phyloP scores from a whole-genome alignment of 2,113 vertebrate species.

The Trichomycterus rosablanca region DNA sequence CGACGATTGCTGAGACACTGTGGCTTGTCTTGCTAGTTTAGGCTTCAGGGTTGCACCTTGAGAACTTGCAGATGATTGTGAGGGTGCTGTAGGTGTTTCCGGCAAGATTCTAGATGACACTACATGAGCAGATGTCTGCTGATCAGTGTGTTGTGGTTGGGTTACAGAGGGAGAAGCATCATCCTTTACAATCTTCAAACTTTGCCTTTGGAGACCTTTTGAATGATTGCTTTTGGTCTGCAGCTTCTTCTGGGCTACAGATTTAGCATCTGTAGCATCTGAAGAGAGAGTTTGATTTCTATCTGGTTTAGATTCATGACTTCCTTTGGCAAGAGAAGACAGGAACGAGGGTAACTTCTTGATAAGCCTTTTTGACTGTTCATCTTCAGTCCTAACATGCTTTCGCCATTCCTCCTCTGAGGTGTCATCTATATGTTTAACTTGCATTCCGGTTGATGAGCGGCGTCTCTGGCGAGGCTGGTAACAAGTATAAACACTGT shows the following conservation, averaged over 20 bases:
- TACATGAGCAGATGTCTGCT: constrained; percentile 37
- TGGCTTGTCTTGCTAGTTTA: constrained; percentile 60
- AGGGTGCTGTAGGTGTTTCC: constrained; percentile 42
- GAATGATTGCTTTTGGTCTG: constrained; percentile 55
- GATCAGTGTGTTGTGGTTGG: constrained; percentile 37
- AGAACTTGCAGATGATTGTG: constrained; percentile 25
- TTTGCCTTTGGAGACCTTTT: constrained; percentile 61
- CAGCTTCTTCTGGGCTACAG: constrained; percentile 37
- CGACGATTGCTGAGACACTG: constrained; percentile 55
- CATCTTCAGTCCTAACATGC: constrained; percentile 62
- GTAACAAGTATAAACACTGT: constrained; percentile 64
- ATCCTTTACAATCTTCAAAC: constrained; percentile 63
- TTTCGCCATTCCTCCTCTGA: constrained; percentile 69
- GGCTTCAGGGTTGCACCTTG: constrained; percentile 52
- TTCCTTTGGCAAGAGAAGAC: constrained; percentile 76
- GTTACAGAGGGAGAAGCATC: constrained; percentile 43
- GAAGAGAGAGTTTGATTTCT: constrained; percentile 49
- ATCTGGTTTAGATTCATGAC: constrained; percentile 59
- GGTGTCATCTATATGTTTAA: constrained; percentile 66
- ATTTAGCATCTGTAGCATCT: constrained; percentile 30
- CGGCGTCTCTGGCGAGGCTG: constrained; percentile 56
- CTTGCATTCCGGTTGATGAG: constrained; percentile 58
- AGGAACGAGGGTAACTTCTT: constrained; percentile 76
- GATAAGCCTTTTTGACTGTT: constrained; percentile 64
- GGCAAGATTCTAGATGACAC: constrained; percentile 53